These are phyloP conservation scores for Diceros bicornis DNA, from an alignment of 2,797 vertebrate species.

Conservation along the genomic window DNA sequence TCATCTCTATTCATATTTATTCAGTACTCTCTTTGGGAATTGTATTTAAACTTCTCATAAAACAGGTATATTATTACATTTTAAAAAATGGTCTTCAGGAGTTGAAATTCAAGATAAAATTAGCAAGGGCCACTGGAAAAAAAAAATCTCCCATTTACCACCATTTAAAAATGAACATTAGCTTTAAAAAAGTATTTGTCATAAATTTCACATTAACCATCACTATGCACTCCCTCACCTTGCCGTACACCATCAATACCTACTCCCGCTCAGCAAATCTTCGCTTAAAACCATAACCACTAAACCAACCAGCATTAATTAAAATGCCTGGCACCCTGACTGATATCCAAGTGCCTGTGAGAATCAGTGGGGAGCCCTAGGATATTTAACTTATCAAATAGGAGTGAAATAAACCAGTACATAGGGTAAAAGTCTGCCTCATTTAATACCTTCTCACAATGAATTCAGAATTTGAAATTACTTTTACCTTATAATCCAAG, in stretches of 20 bases:
- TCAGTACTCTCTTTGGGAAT: conserved; percentile 68
- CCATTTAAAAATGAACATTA: conserved; percentile 46
- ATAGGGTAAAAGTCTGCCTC: background rate
- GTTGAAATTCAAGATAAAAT: conserved; percentile 56
- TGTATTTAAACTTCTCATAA: conserved; percentile 64
- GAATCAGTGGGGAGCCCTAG: background rate
- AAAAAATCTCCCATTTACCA: background rate
- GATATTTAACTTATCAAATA: conserved; percentile 24
- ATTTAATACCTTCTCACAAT: conserved; percentile 49
- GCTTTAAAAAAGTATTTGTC: conserved; percentile 12
- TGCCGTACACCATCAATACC: background rate
- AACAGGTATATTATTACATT: conserved; percentile 51
- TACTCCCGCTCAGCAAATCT: background rate
- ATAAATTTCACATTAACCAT: conserved; percentile 47
- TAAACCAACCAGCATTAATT: conserved; percentile 1
- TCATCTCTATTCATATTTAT: conserved; percentile 80
- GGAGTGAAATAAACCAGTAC: background rate
- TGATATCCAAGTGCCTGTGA: conserved; percentile 17
- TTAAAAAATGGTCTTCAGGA: conserved; percentile 51
- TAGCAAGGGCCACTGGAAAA: background rate
- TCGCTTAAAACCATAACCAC: background rate
- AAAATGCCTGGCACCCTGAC: background rate
- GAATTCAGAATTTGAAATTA: conserved; percentile 56
- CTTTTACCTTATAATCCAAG: conserved; percentile 96
- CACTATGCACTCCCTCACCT: background rate